These are phyloP conservation scores for Flexamia atlantica DNA, from an alignment of 2,888 invertebrate species.

Conservation along the genomic window DNA sequence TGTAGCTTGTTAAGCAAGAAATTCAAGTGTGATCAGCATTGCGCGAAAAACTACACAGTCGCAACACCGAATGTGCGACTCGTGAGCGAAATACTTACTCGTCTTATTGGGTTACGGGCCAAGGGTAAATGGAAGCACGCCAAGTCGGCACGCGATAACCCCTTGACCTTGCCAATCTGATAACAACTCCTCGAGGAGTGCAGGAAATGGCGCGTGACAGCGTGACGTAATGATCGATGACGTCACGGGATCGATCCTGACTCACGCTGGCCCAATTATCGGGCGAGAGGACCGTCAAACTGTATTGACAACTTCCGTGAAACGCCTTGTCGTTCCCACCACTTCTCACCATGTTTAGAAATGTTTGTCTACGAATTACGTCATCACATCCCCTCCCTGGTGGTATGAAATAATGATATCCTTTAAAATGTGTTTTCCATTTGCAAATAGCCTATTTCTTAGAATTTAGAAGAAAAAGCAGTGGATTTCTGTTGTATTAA, in stretches of 20 bases:
- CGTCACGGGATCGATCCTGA: not conserved
- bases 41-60: no score
- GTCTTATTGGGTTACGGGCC: constrained; percentile 3
- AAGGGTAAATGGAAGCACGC: constrained; percentile 5
- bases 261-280: constrained; percentile 26
- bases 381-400: no score
- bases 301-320: constrained; percentile 7
- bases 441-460: no score
- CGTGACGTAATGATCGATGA: constrained; percentile 37
- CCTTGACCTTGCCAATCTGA: constrained; percentile 24
- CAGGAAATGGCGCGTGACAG: not conserved
- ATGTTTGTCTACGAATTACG: no score
- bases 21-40: no score
- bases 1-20: no score
- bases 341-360: no score
- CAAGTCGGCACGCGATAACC: constrained; percentile 13
- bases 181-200: constrained; percentile 1
- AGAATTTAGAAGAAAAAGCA: no score
- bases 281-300: not conserved
- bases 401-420: no score
- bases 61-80: not conserved
- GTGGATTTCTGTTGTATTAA: no score
- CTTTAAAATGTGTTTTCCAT: no score
- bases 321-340: not conserved
- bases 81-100: not conserved